Base-by-base conservation (phyloP, 1,140 invertebrate species). In the Geopemphigus sp. region DNA sequence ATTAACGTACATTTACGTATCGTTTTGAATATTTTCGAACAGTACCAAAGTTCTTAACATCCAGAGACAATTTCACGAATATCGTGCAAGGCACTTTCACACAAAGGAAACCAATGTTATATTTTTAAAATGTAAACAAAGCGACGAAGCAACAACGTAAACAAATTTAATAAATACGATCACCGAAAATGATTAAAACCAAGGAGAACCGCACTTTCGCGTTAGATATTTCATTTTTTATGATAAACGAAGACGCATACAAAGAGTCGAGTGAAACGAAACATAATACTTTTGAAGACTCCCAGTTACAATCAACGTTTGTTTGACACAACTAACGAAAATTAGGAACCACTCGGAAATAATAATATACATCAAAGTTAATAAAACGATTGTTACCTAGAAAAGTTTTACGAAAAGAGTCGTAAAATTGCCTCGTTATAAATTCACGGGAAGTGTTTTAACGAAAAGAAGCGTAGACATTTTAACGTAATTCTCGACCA, bases 331-430 rank as follows among this genome's bases (percentile, higher is more conserved):
- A 66, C 45, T n/a, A 66, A 22, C n/a, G n/a, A 47, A 47, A 66
- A 66, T 66, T 45, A 45, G 19, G 64, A 66, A 66, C 32, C 19
- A 45, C 19, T 64, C n/a, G 1, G n/a, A 45, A 22, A 19, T 6
- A 47, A 66, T 66, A 45, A 66, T 45, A 45, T 45, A 66, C 32
- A 66, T 47, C n/a, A 66, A 66, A 66, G 19, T 66, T 66, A 66
- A 47, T 39, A 66, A n/a, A 19, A 45, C 39, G 22, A 12, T 47
- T 32, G 12, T 66, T 66, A 66, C 0, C 22, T 12, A 24, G 1
- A 45, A 47, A 6, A 47, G 11, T 19, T 45, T n/a, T 45, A 22
- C 8, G 3, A 66, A 66, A 22, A 66, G 39, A 32, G 12, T 32
- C 4, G 11, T 66, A 11, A 8, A 66, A 39, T 45, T 66, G n/a